Evolutionary conservation across 2,888 invertebrate genomes (phyloP).

Genomic region (Strigamia transsilvanica): DNA sequence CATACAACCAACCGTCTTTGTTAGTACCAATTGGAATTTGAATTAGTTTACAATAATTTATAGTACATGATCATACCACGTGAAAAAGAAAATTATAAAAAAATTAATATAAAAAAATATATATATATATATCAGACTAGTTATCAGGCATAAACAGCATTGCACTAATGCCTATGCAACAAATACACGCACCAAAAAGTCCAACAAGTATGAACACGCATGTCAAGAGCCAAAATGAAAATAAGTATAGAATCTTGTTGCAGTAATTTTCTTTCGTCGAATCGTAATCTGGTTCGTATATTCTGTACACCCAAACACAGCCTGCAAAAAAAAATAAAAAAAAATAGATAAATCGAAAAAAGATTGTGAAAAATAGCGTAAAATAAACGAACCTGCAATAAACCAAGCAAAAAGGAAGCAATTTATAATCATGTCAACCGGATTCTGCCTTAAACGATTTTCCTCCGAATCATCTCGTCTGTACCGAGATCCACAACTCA

Average conservation of each 20-base stretch:
- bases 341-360: not conserved
- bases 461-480: constrained; percentile 68
- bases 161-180: constrained; percentile 69
- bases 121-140: not conserved
- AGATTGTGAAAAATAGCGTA: no score
- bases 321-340: constrained; percentile 64
- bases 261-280: constrained; percentile 69
- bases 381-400: constrained; percentile 69
- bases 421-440: constrained; percentile 65
- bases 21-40: not conserved
- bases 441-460: constrained; percentile 68
- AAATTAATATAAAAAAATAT: not conserved
- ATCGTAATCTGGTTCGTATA: constrained; percentile 70
- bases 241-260: constrained; percentile 73
- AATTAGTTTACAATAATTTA: not conserved
- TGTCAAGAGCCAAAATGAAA: constrained; percentile 76
- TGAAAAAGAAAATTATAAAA: not conserved
- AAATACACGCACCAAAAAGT: constrained; percentile 68
- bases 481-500: constrained; percentile 70
- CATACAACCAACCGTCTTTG: not conserved
- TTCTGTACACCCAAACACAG: constrained; percentile 75
- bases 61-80: not conserved
- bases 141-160: constrained; percentile 63
- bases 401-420: constrained; percentile 76
- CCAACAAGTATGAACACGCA: constrained; percentile 71